Percentiles rank a stretch among this genome's conserved stretches.
phyloP scores from a whole-genome alignment of 2,797 vertebrate species.

The Clamator glandarius region DNA sequence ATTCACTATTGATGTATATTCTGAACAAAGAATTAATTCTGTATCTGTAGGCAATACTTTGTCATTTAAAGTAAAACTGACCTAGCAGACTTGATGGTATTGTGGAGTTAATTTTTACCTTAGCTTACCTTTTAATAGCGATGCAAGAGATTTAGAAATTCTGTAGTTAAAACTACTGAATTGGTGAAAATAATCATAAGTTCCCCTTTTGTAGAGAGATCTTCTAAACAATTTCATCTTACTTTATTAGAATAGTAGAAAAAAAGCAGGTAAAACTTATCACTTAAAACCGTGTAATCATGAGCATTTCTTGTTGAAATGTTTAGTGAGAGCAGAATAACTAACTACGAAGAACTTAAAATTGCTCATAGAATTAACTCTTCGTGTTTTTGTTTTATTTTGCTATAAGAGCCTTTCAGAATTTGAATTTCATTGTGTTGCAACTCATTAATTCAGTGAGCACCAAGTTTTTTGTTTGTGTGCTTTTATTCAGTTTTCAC shows the following conservation, averaged over 20 bases:
- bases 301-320: neutral
- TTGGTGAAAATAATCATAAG: neutral
- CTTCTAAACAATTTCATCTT: neutral
- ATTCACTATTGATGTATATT: neutral
- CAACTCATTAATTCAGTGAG: neutral
- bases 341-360: neutral
- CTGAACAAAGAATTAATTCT: neutral
- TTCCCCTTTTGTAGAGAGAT: neutral
- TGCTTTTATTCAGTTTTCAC: neutral
- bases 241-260: neutral
- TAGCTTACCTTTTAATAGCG: neutral
- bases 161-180: neutral
- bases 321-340: neutral
- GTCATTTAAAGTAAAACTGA: neutral
- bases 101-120: neutral
- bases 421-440: neutral
- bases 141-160: neutral
- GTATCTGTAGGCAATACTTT: neutral
- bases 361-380: neutral
- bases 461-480: neutral
- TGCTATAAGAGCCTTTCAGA: neutral
- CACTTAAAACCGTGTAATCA: neutral
- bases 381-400: constrained; percentile 17
- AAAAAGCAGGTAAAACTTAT: neutral
- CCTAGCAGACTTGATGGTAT: neutral